These are phyloP conservation scores for Dasysyrphus tricinctus DNA, from an alignment of 2,888 invertebrate species.

Conservation along the genomic window DNA sequence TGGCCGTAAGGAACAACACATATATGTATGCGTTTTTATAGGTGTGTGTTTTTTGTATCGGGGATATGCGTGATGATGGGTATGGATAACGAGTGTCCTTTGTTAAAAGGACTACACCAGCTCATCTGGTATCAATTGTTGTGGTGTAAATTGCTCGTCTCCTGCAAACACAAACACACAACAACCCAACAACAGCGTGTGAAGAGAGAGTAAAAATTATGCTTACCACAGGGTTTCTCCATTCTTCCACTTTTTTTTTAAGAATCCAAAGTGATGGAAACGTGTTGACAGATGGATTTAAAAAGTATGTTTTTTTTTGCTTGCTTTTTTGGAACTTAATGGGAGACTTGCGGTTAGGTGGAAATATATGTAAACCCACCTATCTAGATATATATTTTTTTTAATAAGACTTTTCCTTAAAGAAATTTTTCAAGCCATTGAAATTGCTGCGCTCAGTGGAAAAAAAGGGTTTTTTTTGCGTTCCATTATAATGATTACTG, in stretches of 20 bases:
- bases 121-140: slow-evolving; percentile 74
- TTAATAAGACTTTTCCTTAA: slow-evolving; percentile 20
- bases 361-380: not conserved
- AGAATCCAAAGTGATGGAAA: slow-evolving; percentile 50
- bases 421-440: slow-evolving; percentile 54
- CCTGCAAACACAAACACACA: slow-evolving; percentile 2
- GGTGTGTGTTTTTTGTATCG: not conserved
- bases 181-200: not conserved
- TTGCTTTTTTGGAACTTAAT: not conserved
- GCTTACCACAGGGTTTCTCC: not conserved
- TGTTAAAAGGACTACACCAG: slow-evolving; percentile 66
- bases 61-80: slow-evolving; percentile 47
- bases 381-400: not conserved
- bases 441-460: slow-evolving; percentile 31
- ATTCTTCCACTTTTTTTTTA: slow-evolving; percentile 12
- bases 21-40: not conserved
- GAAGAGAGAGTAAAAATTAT: not conserved
- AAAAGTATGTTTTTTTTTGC: slow-evolving; percentile 34
- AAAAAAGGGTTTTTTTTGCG: slow-evolving; percentile 10
- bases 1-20: slow-evolving; percentile 58
- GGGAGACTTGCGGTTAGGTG: not conserved
- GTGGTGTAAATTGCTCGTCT: slow-evolving; percentile 64
- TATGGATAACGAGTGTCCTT: slow-evolving; percentile 70
- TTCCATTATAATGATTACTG: slow-evolving; percentile 44
- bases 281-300: slow-evolving; percentile 72